phyloP scores from a whole-genome alignment of 2,113 vertebrate genomes.

The Gymnobelideus leadbeateri region DNA sequence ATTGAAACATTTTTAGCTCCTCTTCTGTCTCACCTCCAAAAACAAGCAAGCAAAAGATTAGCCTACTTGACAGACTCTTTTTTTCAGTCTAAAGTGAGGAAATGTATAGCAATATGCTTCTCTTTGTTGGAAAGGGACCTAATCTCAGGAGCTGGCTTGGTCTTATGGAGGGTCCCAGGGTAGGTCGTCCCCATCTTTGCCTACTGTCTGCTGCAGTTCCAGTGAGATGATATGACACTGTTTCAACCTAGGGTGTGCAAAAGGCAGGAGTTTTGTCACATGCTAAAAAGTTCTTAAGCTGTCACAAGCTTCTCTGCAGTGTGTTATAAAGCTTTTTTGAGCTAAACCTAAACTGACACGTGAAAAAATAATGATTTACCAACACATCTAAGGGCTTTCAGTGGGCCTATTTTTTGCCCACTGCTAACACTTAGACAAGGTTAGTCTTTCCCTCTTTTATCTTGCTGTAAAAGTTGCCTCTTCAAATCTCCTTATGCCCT shows the following conservation, averaged over 20 bases:
- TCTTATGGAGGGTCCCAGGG: background rate
- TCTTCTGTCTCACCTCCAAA: background rate
- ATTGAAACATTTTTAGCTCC: slow-evolving; percentile 37
- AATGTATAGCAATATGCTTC: background rate
- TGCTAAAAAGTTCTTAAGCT: background rate
- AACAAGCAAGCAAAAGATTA: slow-evolving; percentile 15
- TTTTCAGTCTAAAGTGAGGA: slow-evolving; percentile 19
- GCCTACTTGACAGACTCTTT: slow-evolving; percentile 9
- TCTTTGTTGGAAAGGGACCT: background rate
- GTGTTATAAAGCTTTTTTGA: slow-evolving; percentile 7
- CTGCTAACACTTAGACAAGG: background rate
- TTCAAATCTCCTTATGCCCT: background rate
- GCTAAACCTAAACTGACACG: slow-evolving; percentile 18
- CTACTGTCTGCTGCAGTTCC: background rate
- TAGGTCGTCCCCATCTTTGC: background rate
- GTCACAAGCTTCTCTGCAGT: background rate
- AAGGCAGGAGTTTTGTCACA: background rate
- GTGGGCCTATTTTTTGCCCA: background rate
- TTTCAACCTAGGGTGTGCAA: background rate
- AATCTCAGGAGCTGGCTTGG: background rate
- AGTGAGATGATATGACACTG: background rate
- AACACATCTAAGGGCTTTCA: slow-evolving; percentile 17
- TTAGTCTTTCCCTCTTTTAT: background rate
- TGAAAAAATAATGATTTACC: slow-evolving; percentile 7
- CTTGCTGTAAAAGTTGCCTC: background rate